Evolutionary conservation across 64 coral and sea anemone species (phyloP).

Genomic region (Stylophora pistillata): DNA sequence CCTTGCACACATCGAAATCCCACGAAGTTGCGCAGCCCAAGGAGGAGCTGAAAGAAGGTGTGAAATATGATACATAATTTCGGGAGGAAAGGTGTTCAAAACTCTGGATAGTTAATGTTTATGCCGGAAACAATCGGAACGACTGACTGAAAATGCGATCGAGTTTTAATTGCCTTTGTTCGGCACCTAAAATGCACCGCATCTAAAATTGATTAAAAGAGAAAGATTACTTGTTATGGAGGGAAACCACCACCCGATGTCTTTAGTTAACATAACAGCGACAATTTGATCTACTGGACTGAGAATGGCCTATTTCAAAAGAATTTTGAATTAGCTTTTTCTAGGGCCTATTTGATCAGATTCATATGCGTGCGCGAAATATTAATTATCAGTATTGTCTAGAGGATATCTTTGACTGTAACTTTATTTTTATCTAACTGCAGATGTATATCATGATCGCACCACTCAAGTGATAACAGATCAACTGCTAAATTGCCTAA

Average conservation of each 20-base stretch:
- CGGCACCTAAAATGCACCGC: slow-evolving; percentile 4
- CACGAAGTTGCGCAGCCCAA: slow-evolving; percentile 2
- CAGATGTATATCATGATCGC: no score
- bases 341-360: background rate
- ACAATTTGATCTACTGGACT: background rate
- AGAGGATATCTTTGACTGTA: no score
- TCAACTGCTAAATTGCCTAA: background rate
- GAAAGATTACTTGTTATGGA: background rate
- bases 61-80: no score
- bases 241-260: background rate
- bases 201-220: background rate
- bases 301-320: background rate
- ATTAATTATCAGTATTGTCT: slow-evolving; percentile 36
- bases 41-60: background rate
- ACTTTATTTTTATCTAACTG: no score
- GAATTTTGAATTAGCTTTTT: background rate
- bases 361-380: background rate
- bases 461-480: no score
- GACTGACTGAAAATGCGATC: background rate
- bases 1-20: slow-evolving; percentile 11
- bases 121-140: background rate
- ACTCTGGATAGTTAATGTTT: no score
- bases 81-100: no score
- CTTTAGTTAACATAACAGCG: background rate
- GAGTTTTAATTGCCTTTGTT: background rate